phyloP scores from a whole-genome alignment of 2,113 vertebrate species.

The Pelecanoides urinatrix region DNA sequence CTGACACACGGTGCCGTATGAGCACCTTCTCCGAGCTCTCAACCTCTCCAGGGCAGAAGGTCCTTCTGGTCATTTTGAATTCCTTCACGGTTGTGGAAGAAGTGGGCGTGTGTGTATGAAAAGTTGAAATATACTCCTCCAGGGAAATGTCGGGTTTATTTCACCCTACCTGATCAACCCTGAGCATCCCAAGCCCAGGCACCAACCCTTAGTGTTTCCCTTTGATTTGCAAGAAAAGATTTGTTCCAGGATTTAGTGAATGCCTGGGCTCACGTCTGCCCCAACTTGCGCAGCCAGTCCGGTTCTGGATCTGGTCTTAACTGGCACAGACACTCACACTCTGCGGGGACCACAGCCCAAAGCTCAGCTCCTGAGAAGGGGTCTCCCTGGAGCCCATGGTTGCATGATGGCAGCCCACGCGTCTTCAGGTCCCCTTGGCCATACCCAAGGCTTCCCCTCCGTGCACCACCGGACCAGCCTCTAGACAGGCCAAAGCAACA shows the following conservation, averaged over 20 bases:
- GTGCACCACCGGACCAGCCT: not conserved
- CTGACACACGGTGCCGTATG: fast-evolving
- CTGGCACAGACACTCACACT: not conserved
- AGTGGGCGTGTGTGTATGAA: fast-evolving
- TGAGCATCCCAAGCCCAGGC: not conserved
- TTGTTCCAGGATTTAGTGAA: not conserved
- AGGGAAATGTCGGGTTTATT: not conserved
- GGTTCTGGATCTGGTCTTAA: not conserved
- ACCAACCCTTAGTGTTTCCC: not conserved
- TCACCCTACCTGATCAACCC: not conserved
- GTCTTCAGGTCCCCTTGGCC: not conserved
- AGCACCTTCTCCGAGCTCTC: not conserved
- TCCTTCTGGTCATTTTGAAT: not conserved
- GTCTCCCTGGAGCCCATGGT: fast-evolving
- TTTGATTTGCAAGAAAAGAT: not conserved
- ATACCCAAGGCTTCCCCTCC: not conserved
- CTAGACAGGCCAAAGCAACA: not conserved
- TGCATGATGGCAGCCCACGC: fast-evolving
- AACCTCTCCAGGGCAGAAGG: not conserved
- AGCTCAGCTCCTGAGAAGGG: not conserved
- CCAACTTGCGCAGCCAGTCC: not conserved
- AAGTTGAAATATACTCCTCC: not conserved
- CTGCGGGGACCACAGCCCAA: fast-evolving
- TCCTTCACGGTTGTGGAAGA: not conserved
- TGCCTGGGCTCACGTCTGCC: not conserved